Percentiles rank a stretch among this genome's conserved stretches.
Conservation (phyloP, 2,797 vertebrate species). For the Girardinus metallicus region DNA sequence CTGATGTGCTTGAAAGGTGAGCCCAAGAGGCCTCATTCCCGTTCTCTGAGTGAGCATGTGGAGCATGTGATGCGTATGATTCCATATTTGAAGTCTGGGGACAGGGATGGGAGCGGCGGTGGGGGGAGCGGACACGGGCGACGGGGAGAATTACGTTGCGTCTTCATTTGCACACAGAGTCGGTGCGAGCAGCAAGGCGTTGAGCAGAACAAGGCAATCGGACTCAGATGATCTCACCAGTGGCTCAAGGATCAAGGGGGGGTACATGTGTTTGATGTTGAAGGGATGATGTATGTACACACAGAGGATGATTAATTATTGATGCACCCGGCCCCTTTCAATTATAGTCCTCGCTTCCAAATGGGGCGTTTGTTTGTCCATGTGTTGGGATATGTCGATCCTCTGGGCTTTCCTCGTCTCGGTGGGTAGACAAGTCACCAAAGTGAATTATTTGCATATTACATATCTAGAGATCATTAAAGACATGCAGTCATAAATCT, state of each 20-base stretch:
- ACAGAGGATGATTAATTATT: constrained; percentile 62
- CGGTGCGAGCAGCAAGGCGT: constrained; percentile 40
- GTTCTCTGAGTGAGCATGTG: constrained; percentile 25
- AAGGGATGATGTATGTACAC: constrained; percentile 39
- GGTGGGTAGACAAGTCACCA: neutral
- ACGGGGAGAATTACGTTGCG: constrained; percentile 8
- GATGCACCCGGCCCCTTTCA: constrained; percentile 54
- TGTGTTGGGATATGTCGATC: constrained; percentile 16
- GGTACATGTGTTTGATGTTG: constrained; percentile 56
- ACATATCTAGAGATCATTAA: neutral
- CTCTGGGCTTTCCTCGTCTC: constrained; percentile 21
- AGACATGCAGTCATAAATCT: neutral
- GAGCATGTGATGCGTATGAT: constrained; percentile 38
- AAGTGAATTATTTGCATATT: constrained; percentile 2
- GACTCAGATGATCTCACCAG: constrained; percentile 55
- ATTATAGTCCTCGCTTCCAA: constrained; percentile 43
- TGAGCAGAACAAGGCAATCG: constrained; percentile 47
- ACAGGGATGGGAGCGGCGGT: no score
- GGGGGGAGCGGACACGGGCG: neutral
- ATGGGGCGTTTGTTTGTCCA: constrained; percentile 23
- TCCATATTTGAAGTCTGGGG: constrained; percentile 30
- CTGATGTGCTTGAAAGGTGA: constrained; percentile 54
- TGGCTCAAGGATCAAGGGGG: constrained; percentile 39
- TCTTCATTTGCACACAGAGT: constrained; percentile 56
- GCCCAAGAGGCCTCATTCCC: constrained; percentile 39